These are phyloP conservation scores for Polyergus mexicanus DNA, from an alignment of 1,140 invertebrate species.

Conservation along the genomic window DNA sequence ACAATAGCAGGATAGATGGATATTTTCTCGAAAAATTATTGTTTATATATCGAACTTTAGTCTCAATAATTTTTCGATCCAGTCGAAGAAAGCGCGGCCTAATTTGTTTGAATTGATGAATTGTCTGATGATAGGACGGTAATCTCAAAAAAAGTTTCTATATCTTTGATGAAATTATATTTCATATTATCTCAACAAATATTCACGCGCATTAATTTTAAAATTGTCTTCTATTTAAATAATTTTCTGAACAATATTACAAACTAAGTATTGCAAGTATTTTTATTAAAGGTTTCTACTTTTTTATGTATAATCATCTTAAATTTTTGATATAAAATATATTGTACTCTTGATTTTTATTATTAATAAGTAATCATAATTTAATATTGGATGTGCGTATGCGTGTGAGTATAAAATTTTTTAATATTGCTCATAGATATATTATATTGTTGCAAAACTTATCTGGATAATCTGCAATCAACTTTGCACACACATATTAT, in stretches of 20 bases:
- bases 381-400: background rate
- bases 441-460: background rate
- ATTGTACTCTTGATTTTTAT: background rate
- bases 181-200: background rate
- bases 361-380: background rate
- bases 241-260: background rate
- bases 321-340: background rate
- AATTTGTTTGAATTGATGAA: background rate
- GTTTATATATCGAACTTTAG: background rate
- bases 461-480: background rate
- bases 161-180: background rate
- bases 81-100: background rate
- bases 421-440: background rate
- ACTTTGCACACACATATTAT: too few relatives aligned
- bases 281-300: constrained; percentile 3
- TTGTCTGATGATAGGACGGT: background rate
- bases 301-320: background rate
- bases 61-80: background rate
- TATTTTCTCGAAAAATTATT: background rate
- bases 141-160: background rate
- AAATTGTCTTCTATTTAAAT: background rate
- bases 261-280: background rate
- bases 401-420: too few relatives aligned
- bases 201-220: background rate
- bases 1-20: background rate